These are phyloP conservation scores for Parauchenoglanis punctatus DNA, from an alignment of 2,797 vertebrate genomes.

Conservation along the genomic window DNA sequence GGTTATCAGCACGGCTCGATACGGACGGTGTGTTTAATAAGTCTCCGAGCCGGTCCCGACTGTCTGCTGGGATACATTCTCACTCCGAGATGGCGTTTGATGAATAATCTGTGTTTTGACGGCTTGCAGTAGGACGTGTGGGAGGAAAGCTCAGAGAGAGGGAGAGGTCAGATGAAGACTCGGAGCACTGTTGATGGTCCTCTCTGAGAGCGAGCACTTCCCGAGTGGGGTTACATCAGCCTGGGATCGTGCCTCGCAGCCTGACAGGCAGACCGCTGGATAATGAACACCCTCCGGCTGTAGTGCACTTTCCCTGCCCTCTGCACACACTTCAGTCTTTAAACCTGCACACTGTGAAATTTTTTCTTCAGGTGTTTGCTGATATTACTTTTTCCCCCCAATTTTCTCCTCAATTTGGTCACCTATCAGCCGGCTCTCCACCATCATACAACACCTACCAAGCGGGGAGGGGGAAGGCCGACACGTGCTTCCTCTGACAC, in stretches of 20 bases:
- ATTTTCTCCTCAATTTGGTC: neutral
- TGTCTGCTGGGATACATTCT: neutral
- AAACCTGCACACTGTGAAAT: neutral
- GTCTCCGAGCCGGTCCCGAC: neutral
- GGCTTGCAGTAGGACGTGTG: neutral
- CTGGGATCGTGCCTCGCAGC: neutral
- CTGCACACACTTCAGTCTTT: neutral
- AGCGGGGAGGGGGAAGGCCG: neutral
- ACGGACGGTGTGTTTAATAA: neutral
- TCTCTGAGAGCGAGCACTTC: neutral
- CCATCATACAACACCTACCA: neutral
- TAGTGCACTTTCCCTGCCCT: neutral
- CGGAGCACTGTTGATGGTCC: neutral
- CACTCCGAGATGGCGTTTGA: neutral
- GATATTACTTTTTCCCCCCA: neutral
- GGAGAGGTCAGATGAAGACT: neutral
- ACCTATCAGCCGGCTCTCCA: neutral
- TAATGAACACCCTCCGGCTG: conserved; percentile 12
- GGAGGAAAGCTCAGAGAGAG: neutral
- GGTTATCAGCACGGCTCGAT: neutral
- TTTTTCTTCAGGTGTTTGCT: neutral
- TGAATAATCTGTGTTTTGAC: neutral
- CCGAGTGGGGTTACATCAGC: conserved; percentile 11
- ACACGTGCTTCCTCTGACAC: neutral
- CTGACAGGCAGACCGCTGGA: conserved; percentile 35